phyloP scores from a whole-genome alignment of 2,888 invertebrate species.

The Strigamia crassipes region DNA sequence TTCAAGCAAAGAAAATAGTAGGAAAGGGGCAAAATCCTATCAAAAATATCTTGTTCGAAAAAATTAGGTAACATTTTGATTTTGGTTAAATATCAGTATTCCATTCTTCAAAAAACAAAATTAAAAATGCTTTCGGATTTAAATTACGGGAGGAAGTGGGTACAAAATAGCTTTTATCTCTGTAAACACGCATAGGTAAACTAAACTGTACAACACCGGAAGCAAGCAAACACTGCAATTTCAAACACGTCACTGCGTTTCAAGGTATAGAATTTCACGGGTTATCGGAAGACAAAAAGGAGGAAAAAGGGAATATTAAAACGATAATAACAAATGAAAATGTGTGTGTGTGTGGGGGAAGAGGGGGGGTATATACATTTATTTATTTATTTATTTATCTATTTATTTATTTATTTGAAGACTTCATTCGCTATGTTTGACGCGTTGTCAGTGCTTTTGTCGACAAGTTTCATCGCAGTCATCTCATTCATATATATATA shows the following conservation, averaged over 20 bases:
- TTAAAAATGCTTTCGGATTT: neutral
- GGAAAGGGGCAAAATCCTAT: neutral
- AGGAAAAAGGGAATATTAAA: neutral
- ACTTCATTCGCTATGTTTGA: too few species aligned
- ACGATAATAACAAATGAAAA: neutral
- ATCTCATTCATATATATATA: too few species aligned
- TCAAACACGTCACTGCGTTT: conserved; percentile 10
- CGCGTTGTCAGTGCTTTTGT: too few species aligned
- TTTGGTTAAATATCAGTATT: too few species aligned
- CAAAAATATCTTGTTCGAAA: neutral
- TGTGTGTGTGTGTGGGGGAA: too few species aligned
- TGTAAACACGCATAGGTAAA: conserved; percentile 6
- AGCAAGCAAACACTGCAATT: conserved; percentile 22
- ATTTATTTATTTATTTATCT: too few species aligned
- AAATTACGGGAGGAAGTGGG: conserved; percentile 1
- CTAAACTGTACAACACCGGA: conserved; percentile 23
- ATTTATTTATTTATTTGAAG: too few species aligned
- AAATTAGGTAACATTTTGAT: neutral
- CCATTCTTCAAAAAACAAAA: neutral
- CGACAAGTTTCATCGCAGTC: too few species aligned
- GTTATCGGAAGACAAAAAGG: neutral
- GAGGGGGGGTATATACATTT: too few species aligned
- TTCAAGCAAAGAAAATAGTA: conserved; percentile 23
- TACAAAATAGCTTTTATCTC: neutral
- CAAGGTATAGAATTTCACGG: neutral